Percentiles rank a stretch among this genome's conserved stretches.
phyloP scores from a whole-genome alignment of 2,113 vertebrate species.

The Irena cyanogastra region DNA sequence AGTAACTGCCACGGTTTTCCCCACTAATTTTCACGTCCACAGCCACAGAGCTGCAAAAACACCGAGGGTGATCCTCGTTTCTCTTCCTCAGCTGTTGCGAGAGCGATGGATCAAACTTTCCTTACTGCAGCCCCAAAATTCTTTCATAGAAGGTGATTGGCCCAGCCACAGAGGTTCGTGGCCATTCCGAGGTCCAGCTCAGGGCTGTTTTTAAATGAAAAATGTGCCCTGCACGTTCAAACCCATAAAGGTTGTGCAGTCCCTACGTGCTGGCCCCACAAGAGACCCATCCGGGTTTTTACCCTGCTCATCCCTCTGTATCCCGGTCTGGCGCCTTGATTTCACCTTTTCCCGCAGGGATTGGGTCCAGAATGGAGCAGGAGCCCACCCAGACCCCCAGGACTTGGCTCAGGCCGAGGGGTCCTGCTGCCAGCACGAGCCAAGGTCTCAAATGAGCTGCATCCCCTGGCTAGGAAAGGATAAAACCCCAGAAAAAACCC shows the following conservation, averaged over 20 bases:
- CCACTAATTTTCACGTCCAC: fast-evolving
- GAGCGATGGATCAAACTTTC: background rate
- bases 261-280: background rate
- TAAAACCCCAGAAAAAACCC: background rate
- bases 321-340: fast-evolving
- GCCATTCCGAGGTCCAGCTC: background rate
- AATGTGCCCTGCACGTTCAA: fast-evolving
- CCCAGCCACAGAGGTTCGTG: background rate
- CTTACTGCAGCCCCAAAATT: background rate
- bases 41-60: background rate
- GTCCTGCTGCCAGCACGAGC: fast-evolving
- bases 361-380: fast-evolving
- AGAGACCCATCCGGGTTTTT: background rate
- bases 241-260: background rate
- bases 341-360: background rate
- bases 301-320: background rate
- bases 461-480: fast-evolving
- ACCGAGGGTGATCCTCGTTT: background rate
- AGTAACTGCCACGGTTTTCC: background rate
- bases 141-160: fast-evolving
- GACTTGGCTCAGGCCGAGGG: background rate
- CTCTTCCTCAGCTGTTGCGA: background rate
- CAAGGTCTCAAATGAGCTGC: fast-evolving
- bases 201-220: background rate
- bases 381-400: fast-evolving